Percentiles rank a stretch among this genome's conserved stretches.
These are phyloP conservation scores for Astyanax mexicanus DNA, from an alignment of 2,797 vertebrate species.

Conservation along the genomic window DNA sequence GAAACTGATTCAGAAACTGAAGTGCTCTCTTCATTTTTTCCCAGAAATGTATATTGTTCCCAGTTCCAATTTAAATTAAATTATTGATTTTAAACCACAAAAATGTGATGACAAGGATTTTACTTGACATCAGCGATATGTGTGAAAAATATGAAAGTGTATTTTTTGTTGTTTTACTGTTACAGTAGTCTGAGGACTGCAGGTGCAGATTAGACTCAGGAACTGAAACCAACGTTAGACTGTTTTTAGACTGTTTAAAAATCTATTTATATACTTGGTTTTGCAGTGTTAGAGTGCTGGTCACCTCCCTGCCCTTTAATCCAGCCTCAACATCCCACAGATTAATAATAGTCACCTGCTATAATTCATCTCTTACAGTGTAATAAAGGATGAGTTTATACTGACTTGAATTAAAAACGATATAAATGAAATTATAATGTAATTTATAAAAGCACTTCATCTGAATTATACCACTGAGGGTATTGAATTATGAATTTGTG, in stretches of 20 bases:
- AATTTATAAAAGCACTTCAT: too few species aligned
- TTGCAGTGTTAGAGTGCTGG: not conserved
- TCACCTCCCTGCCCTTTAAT: not conserved
- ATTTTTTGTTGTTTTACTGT: not conserved
- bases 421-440: too few species aligned
- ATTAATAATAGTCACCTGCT: not conserved
- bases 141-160: not conserved
- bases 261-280: not conserved
- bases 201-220: not conserved
- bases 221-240: conserved; percentile 26
- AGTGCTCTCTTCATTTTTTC: too few species aligned
- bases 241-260: not conserved
- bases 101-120: too few species aligned
- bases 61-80: not conserved
- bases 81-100: too few species aligned
- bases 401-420: not conserved
- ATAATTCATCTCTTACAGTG: not conserved
- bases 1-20: too few species aligned
- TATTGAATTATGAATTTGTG: too few species aligned
- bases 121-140: too few species aligned
- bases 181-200: not conserved
- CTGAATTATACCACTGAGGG: too few species aligned
- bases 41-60: too few species aligned
- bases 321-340: not conserved
- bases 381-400: not conserved